Evolutionary conservation across 2,113 vertebrate genomes (phyloP).

Genomic region (Megaceryle torquata): DNA sequence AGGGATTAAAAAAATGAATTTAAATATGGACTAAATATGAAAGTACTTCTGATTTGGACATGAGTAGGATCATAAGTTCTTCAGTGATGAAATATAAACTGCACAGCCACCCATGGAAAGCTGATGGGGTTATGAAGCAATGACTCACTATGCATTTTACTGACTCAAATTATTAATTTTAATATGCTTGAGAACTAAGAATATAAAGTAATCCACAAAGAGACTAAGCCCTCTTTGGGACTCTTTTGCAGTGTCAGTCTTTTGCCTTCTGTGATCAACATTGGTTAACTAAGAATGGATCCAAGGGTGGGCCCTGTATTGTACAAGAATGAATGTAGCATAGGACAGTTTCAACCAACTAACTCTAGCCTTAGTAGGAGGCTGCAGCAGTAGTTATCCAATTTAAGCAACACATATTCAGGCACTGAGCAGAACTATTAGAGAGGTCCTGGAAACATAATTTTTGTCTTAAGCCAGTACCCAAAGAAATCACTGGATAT

Average conservation of each 20-base stretch:
- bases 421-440: neutral
- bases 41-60: neutral
- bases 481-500: neutral
- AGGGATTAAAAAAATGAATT: neutral
- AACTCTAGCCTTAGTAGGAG: neutral
- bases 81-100: neutral
- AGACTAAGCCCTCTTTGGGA: neutral
- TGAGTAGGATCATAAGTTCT: neutral
- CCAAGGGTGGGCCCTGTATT: neutral
- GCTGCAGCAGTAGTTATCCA: neutral
- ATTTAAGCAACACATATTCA: neutral
- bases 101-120: neutral
- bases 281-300: neutral
- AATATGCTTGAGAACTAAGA: no score
- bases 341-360: neutral
- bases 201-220: neutral
- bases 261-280: neutral
- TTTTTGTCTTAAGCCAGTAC: neutral
- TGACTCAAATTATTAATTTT: neutral
- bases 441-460: neutral
- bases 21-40: neutral
- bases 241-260: neutral
- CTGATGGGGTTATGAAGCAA: neutral
- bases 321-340: neutral
- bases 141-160: neutral